Evolutionary conservation across 2,888 invertebrate species (phyloP), one percentile per base, ranked within the genome.

Genomic region (Microdon myrmicae): DNA sequence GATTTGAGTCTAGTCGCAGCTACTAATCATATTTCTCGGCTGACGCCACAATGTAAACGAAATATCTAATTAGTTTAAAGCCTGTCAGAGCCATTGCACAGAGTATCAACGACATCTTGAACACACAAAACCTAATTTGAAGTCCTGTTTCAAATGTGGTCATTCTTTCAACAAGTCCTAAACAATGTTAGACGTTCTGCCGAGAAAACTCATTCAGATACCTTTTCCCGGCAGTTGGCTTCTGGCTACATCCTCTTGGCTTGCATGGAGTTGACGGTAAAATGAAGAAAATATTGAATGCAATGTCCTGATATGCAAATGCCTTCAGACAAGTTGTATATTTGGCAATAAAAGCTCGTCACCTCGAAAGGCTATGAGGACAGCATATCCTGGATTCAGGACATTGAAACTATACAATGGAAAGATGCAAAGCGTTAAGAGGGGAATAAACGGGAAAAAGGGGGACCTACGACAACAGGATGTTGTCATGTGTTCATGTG

Each of bases 271-370:
- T 37, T 37, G 58, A 49, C 56, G 34, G 34, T 54, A 66, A 59
- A 66, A 59, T 59, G 66, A 59, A 45, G 59, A 66, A 66, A 59
- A 66, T 66, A 66, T 66, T 66, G 59, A 64, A 64, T 64, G 64
- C 64, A 64, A 64, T 58, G 64, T 64, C 64, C 58, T 58, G 47
- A 64, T 64, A 58, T 64, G 64, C 64, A 64, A 64, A 64, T 64
- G 51, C 58, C 41, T 48, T 55, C 26, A 48, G 41, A 55, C 48
- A 47, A 60, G 59, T 54, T 54, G 54, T 54, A 39, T 54, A 60
- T 45, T 26, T 45, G 45, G 34, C 45, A 45, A 32, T 34, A 45
- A 34, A 34, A 17, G 45, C 34, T 34, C 22, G 34, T 29, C 2
- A 17, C 14, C 6, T 12, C 17, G 23, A 10, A 38, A n/a, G 9